phyloP scores from a whole-genome alignment of 2,797 vertebrate species.

The Sebastiscus tertius region DNA sequence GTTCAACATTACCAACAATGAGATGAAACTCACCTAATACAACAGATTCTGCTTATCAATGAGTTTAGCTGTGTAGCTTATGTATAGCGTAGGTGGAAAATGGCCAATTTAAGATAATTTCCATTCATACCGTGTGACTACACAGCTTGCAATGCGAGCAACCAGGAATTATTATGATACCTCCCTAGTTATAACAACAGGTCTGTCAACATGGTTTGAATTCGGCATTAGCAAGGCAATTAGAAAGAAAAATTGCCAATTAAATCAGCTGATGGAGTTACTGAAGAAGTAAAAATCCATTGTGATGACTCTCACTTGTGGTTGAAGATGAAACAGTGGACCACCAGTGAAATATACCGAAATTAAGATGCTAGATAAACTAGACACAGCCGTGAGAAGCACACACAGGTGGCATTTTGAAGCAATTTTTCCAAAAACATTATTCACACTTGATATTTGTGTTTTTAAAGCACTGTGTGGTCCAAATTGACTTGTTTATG shows the following conservation, averaged over 20 bases:
- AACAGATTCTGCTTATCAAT: too few species aligned
- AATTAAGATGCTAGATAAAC: not conserved
- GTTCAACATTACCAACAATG: too few species aligned
- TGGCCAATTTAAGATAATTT: too few species aligned
- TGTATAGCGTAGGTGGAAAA: too few species aligned
- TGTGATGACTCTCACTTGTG: not conserved
- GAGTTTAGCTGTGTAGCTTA: too few species aligned
- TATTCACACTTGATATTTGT: not conserved
- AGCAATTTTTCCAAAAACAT: not conserved
- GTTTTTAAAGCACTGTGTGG: not conserved
- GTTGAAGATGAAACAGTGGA: not conserved
- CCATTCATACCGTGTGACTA: too few species aligned
- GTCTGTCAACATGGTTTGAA: not conserved
- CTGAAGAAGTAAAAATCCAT: not conserved
- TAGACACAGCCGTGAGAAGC: not conserved
- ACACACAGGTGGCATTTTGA: not conserved
- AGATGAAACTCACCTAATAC: too few species aligned
- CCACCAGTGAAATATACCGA: not conserved
- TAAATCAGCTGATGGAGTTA: not conserved
- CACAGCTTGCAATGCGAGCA: too few species aligned
- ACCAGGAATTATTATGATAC: not conserved
- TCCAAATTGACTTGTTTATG: constrained; percentile 27
- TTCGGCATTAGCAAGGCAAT: not conserved
- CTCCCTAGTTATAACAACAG: not conserved
- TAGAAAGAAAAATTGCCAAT: not conserved